Evolutionary conservation across 1,140 invertebrate genomes (phyloP), one percentile per base, ranked within the genome.

Genomic region (Protaetia brevitarsis): DNA sequence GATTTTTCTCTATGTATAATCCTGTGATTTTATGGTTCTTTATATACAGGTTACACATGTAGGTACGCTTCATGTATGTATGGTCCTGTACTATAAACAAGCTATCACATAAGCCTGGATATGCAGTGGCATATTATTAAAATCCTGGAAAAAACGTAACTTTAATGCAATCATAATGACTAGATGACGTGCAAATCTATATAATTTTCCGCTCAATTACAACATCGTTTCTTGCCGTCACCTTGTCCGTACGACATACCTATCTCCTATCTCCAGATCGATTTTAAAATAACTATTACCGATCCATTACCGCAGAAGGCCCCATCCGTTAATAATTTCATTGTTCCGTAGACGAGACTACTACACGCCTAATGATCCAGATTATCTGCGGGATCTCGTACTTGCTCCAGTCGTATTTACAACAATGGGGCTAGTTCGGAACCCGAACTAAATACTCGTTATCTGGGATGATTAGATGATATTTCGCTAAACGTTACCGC

Each of bases 211-310:
- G 26, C 19, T 16, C 19, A 51, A 51, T 51, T 51, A 51, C 41
- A 23, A 23, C 41, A 13, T 16, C 19, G 26, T 19, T 23, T n/a
- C n/a, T n/a, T n/a, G n/a, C n/a, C n/a, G n/a, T n/a, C n/a, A n/a
- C n/a, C n/a, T n/a, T n/a, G n/a, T n/a, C 13, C n/a, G 41, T 51
- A 51, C 19, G 41, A 51, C 19, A n/a, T n/a, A n/a, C n/a, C n/a
- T n/a, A n/a, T n/a, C n/a, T n/a, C n/a, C n/a, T 51, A 51, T 51
- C 41, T 51, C 41, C 19, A 51, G n/a, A 51, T 51, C 41, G 41
- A 51, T 51, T 51, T 19, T 51, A 51, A 51, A 23, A 51, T 51
- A 51, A 51, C 41, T 51, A 51, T 51, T 51, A 51, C 41, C 41
- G 16, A 51, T 51, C 41, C 41, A 51, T 51, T 51, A 51, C 41